Base-by-base conservation (phyloP, 2,888 invertebrate genomes). In the Entomobrya multifasciata region DNA sequence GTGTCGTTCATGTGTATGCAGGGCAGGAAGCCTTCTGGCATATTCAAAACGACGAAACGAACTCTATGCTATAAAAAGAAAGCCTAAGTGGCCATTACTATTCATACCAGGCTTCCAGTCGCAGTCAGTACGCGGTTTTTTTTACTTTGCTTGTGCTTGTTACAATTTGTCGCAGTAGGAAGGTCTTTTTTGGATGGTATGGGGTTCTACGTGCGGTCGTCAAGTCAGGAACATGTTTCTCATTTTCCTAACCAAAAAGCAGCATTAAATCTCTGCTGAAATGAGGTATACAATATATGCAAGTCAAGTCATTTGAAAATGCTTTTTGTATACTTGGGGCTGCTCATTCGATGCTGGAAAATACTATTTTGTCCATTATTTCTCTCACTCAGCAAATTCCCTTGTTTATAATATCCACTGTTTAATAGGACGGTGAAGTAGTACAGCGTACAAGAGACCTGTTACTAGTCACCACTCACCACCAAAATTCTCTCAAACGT, bases 251-350 rank as follows among this genome's bases (percentile, higher is more conserved):
- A 84, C 84, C 84, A 67, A 78, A 36, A 84, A 78, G 44, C 36
- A 86, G 85, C 85, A 86, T 86, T 86, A 86, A 86, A 86, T 86
- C 85, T 86, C 79, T 22, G 79, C 47, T 62, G 79, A 79, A 86
- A 86, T 79, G 85, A 86, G 85, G 79, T 79, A 86, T 55, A 83
- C 76, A n/a, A n/a, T n/a, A n/a, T n/a, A 76, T 76, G 57, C 60
- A 60, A 60, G 41, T n/a, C 60, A 65, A 77, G 77, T 65, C 82
- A 82, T 82, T 82, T 52, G 62, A 74, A 78, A 82, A 82, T 82
- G 76, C 65, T 82, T 60, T 82, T 72, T 47, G 80, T 70, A 27
- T 67, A 41, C 70, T 74, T 52, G 11, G 36, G 55, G 47, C 27
- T 70, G 55, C 20, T 62, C 30, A 36, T 36, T 4, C 36, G 36